These are phyloP conservation scores for Tetramorium parvispinum DNA, from an alignment of 1,140 invertebrate genomes.

Conservation along the genomic window DNA sequence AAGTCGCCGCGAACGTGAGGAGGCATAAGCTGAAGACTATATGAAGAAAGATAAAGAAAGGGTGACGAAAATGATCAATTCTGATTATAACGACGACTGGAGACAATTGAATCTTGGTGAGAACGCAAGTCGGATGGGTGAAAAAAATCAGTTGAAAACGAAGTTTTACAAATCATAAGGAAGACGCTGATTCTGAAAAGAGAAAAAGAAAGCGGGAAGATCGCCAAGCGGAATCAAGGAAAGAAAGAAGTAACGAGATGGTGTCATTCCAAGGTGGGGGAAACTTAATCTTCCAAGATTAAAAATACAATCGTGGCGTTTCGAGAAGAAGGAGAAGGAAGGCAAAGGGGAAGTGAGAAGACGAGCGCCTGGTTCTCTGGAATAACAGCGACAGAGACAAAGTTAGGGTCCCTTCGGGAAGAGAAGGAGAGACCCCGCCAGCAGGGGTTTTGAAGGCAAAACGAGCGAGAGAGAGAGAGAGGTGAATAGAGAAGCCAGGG, in stretches of 20 bases:
- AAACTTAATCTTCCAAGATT: conserved; percentile 53
- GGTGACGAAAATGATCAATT: conserved; percentile 11
- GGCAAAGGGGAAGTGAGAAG: conserved; percentile 32
- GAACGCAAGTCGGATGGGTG: background rate
- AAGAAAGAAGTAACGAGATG: conserved; percentile 44
- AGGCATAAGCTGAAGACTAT: background rate
- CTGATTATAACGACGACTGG: background rate
- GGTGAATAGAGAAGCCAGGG: conserved; percentile 19
- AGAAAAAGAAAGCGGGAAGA: background rate
- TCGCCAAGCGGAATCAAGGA: background rate
- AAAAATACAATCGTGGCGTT: conserved; percentile 48
- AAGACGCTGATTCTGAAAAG: conserved; percentile 5
- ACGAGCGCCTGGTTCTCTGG: background rate
- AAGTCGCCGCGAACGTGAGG: background rate
- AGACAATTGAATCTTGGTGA: background rate
- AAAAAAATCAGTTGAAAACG: conserved; percentile 40
- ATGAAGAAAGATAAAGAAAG: background rate
- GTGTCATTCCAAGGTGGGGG: conserved; percentile 23
- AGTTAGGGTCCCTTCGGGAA: conserved; percentile 4
- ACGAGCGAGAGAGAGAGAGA: conserved; percentile 21
- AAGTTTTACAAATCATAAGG: background rate
- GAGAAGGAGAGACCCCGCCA: background rate
- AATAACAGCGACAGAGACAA: conserved; percentile 10
- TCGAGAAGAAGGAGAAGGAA: conserved; percentile 5
- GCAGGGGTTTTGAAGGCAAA: conserved; percentile 41